Percentiles rank a stretch among this genome's conserved stretches.
Conservation (phyloP, 2,113 vertebrate species). For the Strigops habroptila region DNA sequence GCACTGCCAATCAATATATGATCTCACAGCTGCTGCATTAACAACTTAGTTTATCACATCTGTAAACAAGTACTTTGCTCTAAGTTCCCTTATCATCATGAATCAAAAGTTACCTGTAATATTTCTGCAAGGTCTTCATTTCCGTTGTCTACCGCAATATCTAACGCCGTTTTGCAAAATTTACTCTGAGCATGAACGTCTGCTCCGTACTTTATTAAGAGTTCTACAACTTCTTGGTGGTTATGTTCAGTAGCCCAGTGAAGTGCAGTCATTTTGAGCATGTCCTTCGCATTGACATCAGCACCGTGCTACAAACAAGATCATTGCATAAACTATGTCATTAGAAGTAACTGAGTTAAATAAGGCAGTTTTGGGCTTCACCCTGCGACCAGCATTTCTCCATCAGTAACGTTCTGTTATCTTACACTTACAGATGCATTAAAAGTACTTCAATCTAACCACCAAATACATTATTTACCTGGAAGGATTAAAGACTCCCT, state of each 20-base stretch:
- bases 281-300: slow-evolving; percentile 88
- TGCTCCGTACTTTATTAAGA: slow-evolving; percentile 86
- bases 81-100: background rate
- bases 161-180: slow-evolving; percentile 87
- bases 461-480: background rate
- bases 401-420: background rate
- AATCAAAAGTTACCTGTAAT: slow-evolving; percentile 79
- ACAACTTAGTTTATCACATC: background rate
- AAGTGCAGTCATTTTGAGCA: slow-evolving; percentile 91
- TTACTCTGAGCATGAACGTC: slow-evolving; percentile 88
- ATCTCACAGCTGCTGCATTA: background rate
- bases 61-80: background rate
- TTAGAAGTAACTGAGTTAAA: background rate
- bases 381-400: no score
- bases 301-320: slow-evolving; percentile 80
- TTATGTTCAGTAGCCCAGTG: slow-evolving; percentile 88
- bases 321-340: background rate
- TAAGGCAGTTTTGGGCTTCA: no score
- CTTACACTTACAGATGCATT: background rate
- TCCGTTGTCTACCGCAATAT: slow-evolving; percentile 86
- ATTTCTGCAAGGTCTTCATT: slow-evolving; percentile 86
- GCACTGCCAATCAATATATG: background rate
- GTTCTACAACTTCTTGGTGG: slow-evolving; percentile 84
- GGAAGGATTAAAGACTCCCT: background rate
- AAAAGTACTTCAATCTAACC: background rate